Percentiles rank a stretch among this genome's conserved stretches.
phyloP scores from a whole-genome alignment of 2,113 vertebrate species.

The Triplophysa dalaica region DNA sequence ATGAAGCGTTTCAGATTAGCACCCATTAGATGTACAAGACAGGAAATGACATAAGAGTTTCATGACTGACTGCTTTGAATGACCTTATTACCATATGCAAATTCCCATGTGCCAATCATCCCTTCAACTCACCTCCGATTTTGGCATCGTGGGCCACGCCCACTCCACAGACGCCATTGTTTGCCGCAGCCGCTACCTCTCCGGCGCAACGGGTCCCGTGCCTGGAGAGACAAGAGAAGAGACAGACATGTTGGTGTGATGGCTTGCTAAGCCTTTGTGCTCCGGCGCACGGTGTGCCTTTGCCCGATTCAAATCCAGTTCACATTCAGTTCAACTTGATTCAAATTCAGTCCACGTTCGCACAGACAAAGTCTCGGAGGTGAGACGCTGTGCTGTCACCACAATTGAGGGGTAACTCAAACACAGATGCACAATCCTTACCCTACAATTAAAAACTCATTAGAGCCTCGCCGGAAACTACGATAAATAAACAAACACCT shows the following conservation, averaged over 20 bases:
- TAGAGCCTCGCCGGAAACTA: neutral
- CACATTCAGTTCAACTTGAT: conserved; percentile 17
- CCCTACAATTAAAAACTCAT: conserved; percentile 34
- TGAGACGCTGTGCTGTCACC: conserved; percentile 12
- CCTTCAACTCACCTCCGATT: conserved; percentile 86
- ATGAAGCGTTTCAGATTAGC: conserved; percentile 18
- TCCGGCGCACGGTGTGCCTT: neutral
- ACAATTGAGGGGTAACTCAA: neutral
- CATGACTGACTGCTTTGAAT: neutral
- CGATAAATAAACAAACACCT: conserved; percentile 15
- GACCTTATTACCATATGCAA: conserved; percentile 2
- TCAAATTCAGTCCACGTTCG: conserved; percentile 37
- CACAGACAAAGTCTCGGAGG: neutral
- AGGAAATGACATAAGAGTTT: conserved; percentile 17
- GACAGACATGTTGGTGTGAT: neutral
- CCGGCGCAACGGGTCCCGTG: conserved; percentile 94
- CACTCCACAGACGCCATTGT: conserved; percentile 91
- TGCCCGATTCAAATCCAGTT: conserved; percentile 4
- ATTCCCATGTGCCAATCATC: conserved; percentile 42
- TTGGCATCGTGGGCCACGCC: conserved; percentile 91
- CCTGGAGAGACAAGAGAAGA: conserved; percentile 63
- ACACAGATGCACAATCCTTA: conserved; percentile 21
- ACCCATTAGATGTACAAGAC: conserved; percentile 19
- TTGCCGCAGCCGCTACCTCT: conserved; percentile 89
- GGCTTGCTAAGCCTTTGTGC: neutral